Conservation (phyloP, 2,797 vertebrate genomes). For the Pyrocephalus nanus region DNA sequence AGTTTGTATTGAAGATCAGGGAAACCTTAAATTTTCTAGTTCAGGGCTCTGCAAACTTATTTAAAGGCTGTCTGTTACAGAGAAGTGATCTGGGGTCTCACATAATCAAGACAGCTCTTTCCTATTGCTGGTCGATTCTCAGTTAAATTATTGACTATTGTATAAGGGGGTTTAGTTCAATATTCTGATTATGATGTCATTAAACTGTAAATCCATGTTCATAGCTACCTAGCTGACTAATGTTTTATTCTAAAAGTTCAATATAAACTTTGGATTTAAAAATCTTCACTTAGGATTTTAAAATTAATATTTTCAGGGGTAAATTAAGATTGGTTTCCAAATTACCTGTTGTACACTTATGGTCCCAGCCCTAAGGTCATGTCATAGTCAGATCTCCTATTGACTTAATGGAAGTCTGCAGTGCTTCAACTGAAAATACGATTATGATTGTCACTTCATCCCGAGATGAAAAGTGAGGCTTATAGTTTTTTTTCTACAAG, state of each 20-base stretch:
- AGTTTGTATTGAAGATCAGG: not conserved
- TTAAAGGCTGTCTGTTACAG: not conserved
- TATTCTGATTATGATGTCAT: constrained; percentile 1
- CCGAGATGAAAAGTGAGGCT: not conserved
- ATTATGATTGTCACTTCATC: not conserved
- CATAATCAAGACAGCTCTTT: not conserved
- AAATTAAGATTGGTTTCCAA: constrained; percentile 8
- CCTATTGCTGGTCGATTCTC: not conserved
- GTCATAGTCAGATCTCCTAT: not conserved
- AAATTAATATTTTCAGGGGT: not conserved
- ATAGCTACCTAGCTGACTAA: not conserved
- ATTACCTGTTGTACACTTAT: not conserved
- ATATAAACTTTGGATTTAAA: not conserved
- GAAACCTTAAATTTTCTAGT: not conserved
- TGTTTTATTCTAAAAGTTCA: not conserved
- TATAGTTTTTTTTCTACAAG: not conserved
- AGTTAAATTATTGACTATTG: not conserved
- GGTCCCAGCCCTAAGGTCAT: not conserved
- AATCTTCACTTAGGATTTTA: not conserved
- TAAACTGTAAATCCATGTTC: not conserved
- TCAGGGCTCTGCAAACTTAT: not conserved
- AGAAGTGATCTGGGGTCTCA: not conserved
- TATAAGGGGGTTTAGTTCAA: not conserved
- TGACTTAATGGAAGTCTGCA: not conserved
- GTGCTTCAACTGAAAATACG: not conserved